These are phyloP conservation scores for Melospiza georgiana DNA, from an alignment of 2,113 vertebrate genomes.

Conservation along the genomic window DNA sequence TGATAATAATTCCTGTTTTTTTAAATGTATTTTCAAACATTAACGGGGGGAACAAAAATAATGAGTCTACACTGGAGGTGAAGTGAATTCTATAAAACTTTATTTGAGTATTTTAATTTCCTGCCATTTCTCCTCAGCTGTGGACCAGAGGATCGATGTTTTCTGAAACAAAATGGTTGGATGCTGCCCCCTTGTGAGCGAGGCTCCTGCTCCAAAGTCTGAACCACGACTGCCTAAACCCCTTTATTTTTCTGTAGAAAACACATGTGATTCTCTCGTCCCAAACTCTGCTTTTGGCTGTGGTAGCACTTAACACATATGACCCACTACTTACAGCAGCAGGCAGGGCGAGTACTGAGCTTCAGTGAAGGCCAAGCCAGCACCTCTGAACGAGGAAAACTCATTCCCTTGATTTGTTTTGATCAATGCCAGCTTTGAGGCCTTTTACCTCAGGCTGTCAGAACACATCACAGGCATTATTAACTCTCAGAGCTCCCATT, in stretches of 20 bases:
- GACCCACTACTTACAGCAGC: rapidly evolving
- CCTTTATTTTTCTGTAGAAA: not conserved
- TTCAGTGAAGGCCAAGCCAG: not conserved
- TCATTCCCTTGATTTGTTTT: not conserved
- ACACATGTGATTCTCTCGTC: rapidly evolving
- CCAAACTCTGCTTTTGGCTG: not conserved
- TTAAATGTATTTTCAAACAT: not conserved
- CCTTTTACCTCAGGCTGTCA: not conserved
- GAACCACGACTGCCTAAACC: not conserved
- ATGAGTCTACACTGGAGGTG: not conserved
- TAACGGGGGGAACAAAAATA: not conserved
- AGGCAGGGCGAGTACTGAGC: not conserved
- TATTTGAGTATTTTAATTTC: not conserved
- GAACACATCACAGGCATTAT: not conserved
- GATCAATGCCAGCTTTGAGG: not conserved
- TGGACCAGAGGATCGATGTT: not conserved
- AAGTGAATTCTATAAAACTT: not conserved
- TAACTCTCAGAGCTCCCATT: not conserved
- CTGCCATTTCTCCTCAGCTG: not conserved
- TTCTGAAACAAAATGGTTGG: not conserved
- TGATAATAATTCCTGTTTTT: not conserved
- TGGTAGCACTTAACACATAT: rapidly evolving
- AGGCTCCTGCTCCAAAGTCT: not conserved
- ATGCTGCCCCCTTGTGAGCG: constrained; percentile 36
- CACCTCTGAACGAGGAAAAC: not conserved